Percentiles rank a stretch among this genome's conserved stretches.
Conservation (phyloP, 2,113 vertebrate species). For the Bubo scandiacus region DNA sequence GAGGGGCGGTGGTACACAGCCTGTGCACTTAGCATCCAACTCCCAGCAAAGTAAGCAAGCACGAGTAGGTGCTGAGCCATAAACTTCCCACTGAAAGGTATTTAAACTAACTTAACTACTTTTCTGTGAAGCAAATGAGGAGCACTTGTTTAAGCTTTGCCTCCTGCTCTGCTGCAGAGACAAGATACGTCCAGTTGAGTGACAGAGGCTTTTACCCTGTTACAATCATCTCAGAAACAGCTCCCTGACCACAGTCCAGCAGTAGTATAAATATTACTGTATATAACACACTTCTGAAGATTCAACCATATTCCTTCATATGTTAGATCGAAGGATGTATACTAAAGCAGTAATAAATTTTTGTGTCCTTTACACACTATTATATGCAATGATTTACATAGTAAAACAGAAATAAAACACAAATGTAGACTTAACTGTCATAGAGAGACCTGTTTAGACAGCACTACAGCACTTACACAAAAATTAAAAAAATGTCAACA, state of each 20-base stretch:
- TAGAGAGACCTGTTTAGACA: neutral
- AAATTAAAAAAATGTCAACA: neutral
- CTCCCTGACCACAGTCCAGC: neutral
- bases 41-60: neutral
- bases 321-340: neutral
- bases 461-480: neutral
- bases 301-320: neutral
- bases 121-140: neutral
- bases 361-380: neutral
- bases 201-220: neutral
- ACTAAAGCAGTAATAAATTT: neutral
- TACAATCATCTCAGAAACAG: neutral
- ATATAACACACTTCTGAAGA: neutral
- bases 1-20: neutral
- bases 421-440: neutral
- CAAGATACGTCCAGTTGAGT: accelerated
- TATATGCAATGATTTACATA: neutral
- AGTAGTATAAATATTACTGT: neutral
- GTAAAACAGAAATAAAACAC: neutral
- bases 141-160: neutral
- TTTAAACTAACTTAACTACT: neutral
- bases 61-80: neutral
- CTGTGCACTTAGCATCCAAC: neutral
- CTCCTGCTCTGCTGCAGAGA: neutral
- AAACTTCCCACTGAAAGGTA: neutral